Evolutionary conservation across 2,888 invertebrate species (phyloP).

Genomic region (Incurvaria masculella): DNA sequence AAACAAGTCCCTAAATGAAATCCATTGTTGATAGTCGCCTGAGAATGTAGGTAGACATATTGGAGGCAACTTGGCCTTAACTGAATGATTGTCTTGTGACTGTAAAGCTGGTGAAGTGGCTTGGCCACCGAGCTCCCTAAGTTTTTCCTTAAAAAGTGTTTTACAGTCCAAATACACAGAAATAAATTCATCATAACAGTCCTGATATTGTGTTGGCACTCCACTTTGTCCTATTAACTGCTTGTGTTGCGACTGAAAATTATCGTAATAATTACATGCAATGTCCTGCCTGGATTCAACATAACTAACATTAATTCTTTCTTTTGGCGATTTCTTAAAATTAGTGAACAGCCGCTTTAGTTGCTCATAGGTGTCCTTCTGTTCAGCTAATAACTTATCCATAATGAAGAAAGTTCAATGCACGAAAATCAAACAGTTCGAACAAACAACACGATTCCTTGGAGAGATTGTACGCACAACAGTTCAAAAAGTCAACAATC

Average conservation of each 20-base stretch:
- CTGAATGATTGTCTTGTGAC: slow-evolving; percentile 9
- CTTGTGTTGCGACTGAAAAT: background rate
- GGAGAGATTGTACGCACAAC: too few species aligned
- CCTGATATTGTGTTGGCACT: background rate
- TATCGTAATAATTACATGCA: background rate
- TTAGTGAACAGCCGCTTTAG: slow-evolving; percentile 5
- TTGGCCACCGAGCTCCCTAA: slow-evolving; percentile 12
- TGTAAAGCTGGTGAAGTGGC: slow-evolving; percentile 15
- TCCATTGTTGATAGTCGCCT: slow-evolving; percentile 13
- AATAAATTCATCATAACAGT: background rate
- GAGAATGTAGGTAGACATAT: slow-evolving; percentile 13
- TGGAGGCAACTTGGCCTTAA: slow-evolving; percentile 9
- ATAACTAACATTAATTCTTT: slow-evolving; percentile 16
- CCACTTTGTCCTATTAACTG: background rate
- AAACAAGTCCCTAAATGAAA: slow-evolving; percentile 14
- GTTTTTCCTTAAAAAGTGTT: background rate
- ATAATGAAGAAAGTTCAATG: background rate
- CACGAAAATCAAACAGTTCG: too few species aligned
- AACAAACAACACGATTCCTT: too few species aligned
- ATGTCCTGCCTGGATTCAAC: slow-evolving; percentile 9
- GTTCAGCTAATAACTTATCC: background rate
- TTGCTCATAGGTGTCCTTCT: background rate
- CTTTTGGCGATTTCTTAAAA: slow-evolving; percentile 16
- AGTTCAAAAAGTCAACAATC: too few species aligned
- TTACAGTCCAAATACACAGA: background rate